phyloP scores from a whole-genome alignment of 2,113 vertebrate species.

The Genyomyrus donnyi region DNA sequence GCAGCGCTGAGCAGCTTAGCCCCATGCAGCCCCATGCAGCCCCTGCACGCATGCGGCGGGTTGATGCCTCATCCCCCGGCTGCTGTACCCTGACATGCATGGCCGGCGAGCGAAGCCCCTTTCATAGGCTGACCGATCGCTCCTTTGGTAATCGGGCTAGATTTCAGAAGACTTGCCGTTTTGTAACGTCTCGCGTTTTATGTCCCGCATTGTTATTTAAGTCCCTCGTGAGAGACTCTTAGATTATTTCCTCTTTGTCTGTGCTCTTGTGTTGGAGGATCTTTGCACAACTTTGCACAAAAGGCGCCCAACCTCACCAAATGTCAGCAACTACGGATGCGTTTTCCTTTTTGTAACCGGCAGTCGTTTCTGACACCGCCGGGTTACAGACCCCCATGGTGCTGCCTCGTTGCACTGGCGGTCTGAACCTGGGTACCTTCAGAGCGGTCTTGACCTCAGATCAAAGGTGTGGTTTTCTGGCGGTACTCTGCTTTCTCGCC shows the following conservation, averaged over 20 bases:
- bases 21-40: neutral
- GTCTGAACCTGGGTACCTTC: neutral
- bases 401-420: neutral
- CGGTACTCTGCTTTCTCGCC: neutral
- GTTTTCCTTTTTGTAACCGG: neutral
- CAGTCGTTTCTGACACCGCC: neutral
- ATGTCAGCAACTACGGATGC: neutral
- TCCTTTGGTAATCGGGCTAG: neutral
- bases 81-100: neutral
- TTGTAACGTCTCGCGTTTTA: neutral
- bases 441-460: neutral
- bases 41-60: neutral
- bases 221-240: neutral
- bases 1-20: neutral
- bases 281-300: neutral
- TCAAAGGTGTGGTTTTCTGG: conserved; percentile 1
- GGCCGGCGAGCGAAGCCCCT: neutral
- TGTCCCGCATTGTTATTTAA: neutral
- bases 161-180: neutral
- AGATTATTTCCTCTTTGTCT: neutral
- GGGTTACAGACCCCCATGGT: neutral
- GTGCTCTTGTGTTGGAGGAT: neutral
- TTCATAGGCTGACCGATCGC: neutral
- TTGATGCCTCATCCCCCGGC: neutral
- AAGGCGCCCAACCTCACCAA: neutral